phyloP scores from a whole-genome alignment of 2,113 vertebrate genomes.

The Patagioenas fasciata region DNA sequence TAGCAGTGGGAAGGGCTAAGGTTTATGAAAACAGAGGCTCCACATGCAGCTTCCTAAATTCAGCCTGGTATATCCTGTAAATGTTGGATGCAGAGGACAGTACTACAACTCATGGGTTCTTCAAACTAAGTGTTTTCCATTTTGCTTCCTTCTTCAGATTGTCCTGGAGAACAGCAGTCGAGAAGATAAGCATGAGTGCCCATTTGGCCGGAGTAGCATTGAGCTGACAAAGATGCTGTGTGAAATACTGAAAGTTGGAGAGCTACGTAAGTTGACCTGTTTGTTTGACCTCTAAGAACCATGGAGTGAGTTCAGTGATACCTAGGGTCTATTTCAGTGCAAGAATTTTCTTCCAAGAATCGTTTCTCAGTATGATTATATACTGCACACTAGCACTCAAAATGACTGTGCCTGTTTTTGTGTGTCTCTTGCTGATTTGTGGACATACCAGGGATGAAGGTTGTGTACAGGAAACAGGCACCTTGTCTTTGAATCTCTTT shows the following conservation, averaged over 20 bases:
- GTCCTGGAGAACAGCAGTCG: slow-evolving; percentile 98
- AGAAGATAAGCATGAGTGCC: slow-evolving; percentile 98
- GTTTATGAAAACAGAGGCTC: not conserved
- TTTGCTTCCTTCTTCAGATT: slow-evolving; percentile 79
- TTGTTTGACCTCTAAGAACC: not conserved
- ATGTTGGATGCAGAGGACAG: not conserved
- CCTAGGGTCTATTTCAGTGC: not conserved
- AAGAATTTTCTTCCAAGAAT: not conserved
- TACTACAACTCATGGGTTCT: not conserved
- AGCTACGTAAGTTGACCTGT: slow-evolving; percentile 89
- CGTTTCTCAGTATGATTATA: accelerated
- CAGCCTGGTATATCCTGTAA: not conserved
- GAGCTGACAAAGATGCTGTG: slow-evolving; percentile 99
- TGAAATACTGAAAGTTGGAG: slow-evolving; percentile 97
- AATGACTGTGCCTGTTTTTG: not conserved
- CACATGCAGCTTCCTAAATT: not conserved
- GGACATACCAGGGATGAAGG: not conserved
- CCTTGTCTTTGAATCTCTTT: not conserved
- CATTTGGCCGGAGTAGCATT: slow-evolving; percentile 97
- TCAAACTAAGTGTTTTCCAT: not conserved
- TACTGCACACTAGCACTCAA: not conserved
- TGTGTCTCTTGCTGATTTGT: not conserved
- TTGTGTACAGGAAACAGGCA: not conserved
- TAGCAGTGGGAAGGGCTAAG: accelerated
- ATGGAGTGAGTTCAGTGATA: not conserved